A percentile compares a stretch with the other conserved stretches of the same genome.
Evolutionary conservation across 2,797 vertebrate genomes (phyloP).

Genomic region (Limnodromus scolopaceus): DNA sequence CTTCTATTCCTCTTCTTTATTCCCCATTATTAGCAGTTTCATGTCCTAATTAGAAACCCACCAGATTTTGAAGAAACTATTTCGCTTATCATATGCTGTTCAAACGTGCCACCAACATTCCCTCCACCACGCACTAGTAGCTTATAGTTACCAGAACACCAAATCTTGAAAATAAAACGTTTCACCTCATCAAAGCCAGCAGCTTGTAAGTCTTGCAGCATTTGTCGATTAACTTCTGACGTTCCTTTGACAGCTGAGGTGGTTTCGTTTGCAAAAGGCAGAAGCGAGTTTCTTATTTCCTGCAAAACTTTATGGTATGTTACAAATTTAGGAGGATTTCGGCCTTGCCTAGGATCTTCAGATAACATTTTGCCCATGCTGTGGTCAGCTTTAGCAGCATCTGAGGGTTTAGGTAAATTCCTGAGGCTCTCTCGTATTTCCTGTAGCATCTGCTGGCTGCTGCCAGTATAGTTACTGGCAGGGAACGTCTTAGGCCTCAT

Average conservation of each 20-base stretch:
- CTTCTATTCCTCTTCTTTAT: not conserved
- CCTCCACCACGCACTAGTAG: not conserved
- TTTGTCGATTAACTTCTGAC: slow-evolving; percentile 87
- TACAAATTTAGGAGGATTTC: slow-evolving; percentile 87
- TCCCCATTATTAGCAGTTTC: not conserved
- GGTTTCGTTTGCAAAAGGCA: slow-evolving; percentile 91
- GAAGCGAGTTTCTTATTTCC: slow-evolving; percentile 93
- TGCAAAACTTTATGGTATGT: slow-evolving; percentile 92
- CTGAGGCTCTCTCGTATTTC: slow-evolving; percentile 96
- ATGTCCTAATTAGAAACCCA: not conserved
- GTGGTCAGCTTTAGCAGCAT: slow-evolving; percentile 86
- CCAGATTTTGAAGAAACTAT: not conserved
- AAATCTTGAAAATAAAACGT: slow-evolving; percentile 21
- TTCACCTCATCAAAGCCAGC: slow-evolving; percentile 93
- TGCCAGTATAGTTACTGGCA: slow-evolving; percentile 92
- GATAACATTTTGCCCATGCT: slow-evolving; percentile 79
- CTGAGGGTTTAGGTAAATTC: slow-evolving; percentile 92
- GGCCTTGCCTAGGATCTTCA: slow-evolving; percentile 91
- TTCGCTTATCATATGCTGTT: not conserved
- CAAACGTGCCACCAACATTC: not conserved
- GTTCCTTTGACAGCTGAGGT: slow-evolving; percentile 76
- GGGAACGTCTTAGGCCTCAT: slow-evolving; percentile 99
- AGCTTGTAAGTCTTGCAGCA: slow-evolving; percentile 85
- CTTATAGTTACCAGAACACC: not conserved
- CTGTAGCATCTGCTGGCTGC: slow-evolving; percentile 96